Base-by-base conservation (phyloP, 2,797 vertebrate genomes). In the Nyctalus aviator region DNA sequence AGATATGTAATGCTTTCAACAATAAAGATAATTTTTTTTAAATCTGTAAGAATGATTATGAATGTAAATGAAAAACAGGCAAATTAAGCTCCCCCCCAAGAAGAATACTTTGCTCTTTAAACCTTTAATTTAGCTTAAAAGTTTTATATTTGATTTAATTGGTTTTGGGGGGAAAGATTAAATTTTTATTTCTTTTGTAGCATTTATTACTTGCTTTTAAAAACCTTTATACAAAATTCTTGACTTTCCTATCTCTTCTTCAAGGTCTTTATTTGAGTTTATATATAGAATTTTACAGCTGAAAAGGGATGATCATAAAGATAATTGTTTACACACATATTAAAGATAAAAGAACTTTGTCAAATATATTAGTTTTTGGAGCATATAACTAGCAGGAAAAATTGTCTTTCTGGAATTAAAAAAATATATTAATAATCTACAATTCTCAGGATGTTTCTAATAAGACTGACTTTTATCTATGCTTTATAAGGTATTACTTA, bases 51-150 rank as follows among this genome's bases (percentile, higher is more conserved):
- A 92, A 8, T 94, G 13, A 69, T 86, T 94, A 48, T 88, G 44
- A 81, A 79, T 88, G 2, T 92, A 89, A 92, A 77, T 92, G 62
- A 82, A 84, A 77, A 82, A 76, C 82, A 30, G 37, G 30, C 17
- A 91, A 83, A 92, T 57, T n/a, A 14, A 76, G 1, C 12, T 35
- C 20, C 50, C 18, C 20, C 53, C 20, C 4, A 53, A 35, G 44
- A 83, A 94, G 41, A 25, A 78, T 78, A 82, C 32, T 95, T 96
- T 90, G 53, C 30, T 79, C 59, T 69, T 94, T 95, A 68, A 92
- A 94, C 55, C 8, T 87, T 78, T 50, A 87, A 76, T 84, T 78
- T 35, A 71, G 37, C 75, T 90, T 57, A 44, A 69, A 84, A 84
- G 18, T 90, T 90, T 96, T 57, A 89, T 78, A 35, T 71, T 88